phyloP scores from a whole-genome alignment of 2,113 vertebrate genomes.

The Callipepla californica region DNA sequence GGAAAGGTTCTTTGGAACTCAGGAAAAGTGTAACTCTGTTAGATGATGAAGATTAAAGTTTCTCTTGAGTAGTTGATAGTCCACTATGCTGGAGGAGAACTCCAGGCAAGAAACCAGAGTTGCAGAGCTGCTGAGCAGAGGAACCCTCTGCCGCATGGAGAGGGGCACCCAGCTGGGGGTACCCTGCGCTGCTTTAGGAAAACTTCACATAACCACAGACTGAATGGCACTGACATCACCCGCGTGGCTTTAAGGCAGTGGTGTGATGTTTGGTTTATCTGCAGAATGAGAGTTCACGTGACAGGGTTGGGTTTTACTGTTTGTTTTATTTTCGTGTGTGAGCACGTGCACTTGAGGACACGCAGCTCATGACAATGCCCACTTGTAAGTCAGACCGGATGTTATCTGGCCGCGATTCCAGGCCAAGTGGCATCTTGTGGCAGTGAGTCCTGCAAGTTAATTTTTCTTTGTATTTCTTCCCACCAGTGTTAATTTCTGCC shows the following conservation, averaged over 20 bases:
- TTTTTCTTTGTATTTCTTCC: constrained; percentile 35
- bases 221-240: neutral
- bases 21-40: neutral
- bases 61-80: neutral
- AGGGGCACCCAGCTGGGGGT: rapidly evolving
- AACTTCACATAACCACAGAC: neutral
- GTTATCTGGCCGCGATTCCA: neutral
- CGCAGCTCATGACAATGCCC: neutral
- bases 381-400: neutral
- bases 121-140: neutral
- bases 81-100: neutral
- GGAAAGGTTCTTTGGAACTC: neutral
- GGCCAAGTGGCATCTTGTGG: neutral
- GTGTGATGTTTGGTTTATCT: neutral
- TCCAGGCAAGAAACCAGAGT: neutral
- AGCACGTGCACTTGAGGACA: neutral
- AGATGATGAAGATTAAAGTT: neutral
- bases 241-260: neutral
- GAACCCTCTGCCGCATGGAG: neutral
- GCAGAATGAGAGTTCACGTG: neutral
- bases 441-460: constrained; percentile 22
- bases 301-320: neutral
- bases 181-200: rapidly evolving
- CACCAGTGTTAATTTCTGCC: neutral
- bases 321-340: neutral